Evolutionary conservation across 2,888 invertebrate genomes (phyloP), one percentile per base, ranked within the genome.

Genomic region (Gymnoscelis rufifasciata): DNA sequence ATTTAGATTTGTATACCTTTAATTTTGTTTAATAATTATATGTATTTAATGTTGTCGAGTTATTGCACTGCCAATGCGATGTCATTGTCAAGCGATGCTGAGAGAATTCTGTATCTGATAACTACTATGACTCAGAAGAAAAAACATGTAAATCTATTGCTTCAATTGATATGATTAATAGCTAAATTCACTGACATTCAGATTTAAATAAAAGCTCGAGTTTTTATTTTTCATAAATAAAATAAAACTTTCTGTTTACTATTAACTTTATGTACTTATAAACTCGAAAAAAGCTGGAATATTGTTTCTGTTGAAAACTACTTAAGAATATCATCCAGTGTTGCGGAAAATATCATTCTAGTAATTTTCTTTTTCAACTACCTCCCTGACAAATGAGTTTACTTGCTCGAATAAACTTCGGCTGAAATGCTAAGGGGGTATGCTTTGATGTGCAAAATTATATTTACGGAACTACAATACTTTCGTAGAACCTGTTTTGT

Each of bases 261-360:
- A 19, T 19, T 19, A 3, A 19, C 19, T 3, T 19, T 3, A 19
- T 3, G n/a, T n/a, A n/a, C n/a, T n/a, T n/a, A 19, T 60, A 62
- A 60, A 56, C 57, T 27, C 38, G 35, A 41, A 33, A 38, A 56
- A 61, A 62, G 48, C 57, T 51, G 48, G 47, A 52, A 46, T 56
- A 47, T 46, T 52, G 38, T 46, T 61, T 54, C 52, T 54, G 54
- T 45, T 54, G 52, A 52, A 62, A 63, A 63, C 54, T 49, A 59
- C 53, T 52, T 55, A 48, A 54, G 54, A 56, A 48, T 51, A 54
- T 53, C 46, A 33, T 49, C 41, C 40, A 37, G 30, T 24, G 38
- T 19, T 12, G 35, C 13, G 14, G n/a, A 51, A 44, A 43, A 51
- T 46, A 41, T 35, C n/a, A 40, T 51, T 52, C 40, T 44, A 29